These are phyloP conservation scores for Sparidentex hasta DNA, from an alignment of 2,797 vertebrate genomes.

Conservation along the genomic window DNA sequence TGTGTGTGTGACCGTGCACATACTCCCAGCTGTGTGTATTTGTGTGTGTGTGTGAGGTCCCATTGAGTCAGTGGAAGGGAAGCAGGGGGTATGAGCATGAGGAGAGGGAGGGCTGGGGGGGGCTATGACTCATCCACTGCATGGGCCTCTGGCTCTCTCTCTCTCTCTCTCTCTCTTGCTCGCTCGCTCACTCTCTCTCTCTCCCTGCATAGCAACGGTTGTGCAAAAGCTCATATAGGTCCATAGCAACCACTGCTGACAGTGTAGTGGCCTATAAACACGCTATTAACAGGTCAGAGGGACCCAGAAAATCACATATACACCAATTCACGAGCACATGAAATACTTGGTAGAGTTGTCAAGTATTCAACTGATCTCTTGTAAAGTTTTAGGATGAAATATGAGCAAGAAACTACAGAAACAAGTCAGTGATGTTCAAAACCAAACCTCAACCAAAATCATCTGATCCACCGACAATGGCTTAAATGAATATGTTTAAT, in stretches of 20 bases:
- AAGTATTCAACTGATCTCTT: not conserved
- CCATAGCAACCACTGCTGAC: conserved; percentile 70
- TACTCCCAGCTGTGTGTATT: conserved; percentile 25
- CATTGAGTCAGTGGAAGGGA: conserved; percentile 75
- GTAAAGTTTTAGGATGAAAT: not conserved
- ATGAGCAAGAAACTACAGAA: not conserved
- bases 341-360: conserved; percentile 1
- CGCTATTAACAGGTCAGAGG: conserved; percentile 51
- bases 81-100: conserved; percentile 66
- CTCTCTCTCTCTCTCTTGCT: conserved; percentile 49
- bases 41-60: conserved; percentile 61
- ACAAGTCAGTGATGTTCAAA: not conserved
- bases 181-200: conserved; percentile 36
- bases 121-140: conserved; percentile 80
- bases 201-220: conserved; percentile 74
- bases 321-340: not conserved
- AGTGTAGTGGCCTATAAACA: conserved; percentile 46
- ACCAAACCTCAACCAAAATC: not conserved
- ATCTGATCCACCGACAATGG: not conserved
- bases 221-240: conserved; percentile 69
- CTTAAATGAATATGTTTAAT: not conserved
- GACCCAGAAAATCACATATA: conserved; percentile 36
- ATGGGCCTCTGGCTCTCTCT: conserved; percentile 72
- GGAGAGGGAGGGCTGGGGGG: conserved; percentile 51
- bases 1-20: conserved; percentile 7